Evolutionary conservation across 2,113 vertebrate genomes (phyloP).

Genomic region (Alces alces): DNA sequence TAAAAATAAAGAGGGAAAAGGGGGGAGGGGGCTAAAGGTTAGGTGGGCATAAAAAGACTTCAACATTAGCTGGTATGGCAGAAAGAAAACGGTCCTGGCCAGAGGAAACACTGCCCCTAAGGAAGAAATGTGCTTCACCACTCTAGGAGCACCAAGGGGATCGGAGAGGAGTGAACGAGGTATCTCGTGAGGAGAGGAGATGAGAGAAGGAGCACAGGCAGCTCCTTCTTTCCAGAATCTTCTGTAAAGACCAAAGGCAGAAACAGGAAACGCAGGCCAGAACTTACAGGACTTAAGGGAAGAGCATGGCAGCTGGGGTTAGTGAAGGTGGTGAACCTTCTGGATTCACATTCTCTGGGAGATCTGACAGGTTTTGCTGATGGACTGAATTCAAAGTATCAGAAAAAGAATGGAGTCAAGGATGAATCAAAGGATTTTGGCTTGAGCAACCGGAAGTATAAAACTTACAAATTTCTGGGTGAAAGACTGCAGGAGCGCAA

Average conservation of each 20-base stretch:
- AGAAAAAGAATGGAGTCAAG: neutral
- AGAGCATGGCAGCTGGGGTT: neutral
- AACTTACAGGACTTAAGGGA: neutral
- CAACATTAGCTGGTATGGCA: neutral
- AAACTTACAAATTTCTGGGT: neutral
- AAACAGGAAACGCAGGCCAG: neutral
- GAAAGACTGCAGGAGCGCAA: neutral
- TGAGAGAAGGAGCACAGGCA: neutral
- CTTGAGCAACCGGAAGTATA: neutral
- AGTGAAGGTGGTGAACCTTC: neutral
- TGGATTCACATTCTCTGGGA: neutral
- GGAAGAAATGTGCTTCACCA: neutral
- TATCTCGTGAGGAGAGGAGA: accelerated
- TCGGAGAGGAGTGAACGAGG: neutral
- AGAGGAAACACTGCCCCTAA: neutral
- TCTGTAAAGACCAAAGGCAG: neutral
- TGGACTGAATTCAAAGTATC: neutral
- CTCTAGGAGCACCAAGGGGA: neutral
- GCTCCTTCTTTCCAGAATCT: neutral
- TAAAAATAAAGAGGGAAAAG: neutral
- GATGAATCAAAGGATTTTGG: neutral
- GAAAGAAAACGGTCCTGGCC: neutral
- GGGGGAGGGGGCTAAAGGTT: neutral
- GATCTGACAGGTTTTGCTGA: neutral
- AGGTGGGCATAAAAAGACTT: neutral